Evolutionary conservation across 1,140 invertebrate species (phyloP).

Genomic region (Procambarus clarkii): DNA sequence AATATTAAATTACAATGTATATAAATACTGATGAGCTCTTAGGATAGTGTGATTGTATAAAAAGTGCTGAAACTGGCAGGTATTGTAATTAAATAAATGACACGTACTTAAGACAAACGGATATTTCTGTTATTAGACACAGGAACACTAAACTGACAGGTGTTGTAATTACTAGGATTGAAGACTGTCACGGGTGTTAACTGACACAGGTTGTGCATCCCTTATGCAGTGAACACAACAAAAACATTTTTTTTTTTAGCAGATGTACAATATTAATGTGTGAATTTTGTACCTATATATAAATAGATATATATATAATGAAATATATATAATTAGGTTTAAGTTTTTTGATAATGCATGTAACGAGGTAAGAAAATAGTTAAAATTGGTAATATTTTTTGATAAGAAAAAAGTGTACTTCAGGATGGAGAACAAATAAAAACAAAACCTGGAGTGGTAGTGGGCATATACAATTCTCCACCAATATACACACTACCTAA

Average conservation of each 20-base stretch:
- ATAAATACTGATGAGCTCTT: too few relatives aligned
- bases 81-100: not conserved
- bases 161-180: too few relatives aligned
- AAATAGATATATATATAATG: slow-evolving; percentile 32
- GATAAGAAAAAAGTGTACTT: not conserved
- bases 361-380: slow-evolving; percentile 9
- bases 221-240: not conserved
- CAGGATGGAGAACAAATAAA: not conserved
- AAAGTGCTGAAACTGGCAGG: not conserved
- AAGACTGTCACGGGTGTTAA: not conserved
- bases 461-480: not conserved
- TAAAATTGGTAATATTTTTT: not conserved
- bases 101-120: not conserved
- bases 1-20: too few relatives aligned
- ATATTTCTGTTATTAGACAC: not conserved
- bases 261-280: slow-evolving; percentile 12
- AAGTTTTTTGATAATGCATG: slow-evolving; percentile 41
- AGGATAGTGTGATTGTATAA: not conserved
- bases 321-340: slow-evolving; percentile 42
- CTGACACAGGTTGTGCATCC: not conserved
- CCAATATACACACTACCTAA: too few relatives aligned
- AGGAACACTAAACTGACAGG: too few relatives aligned
- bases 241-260: not conserved
- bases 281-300: slow-evolving; percentile 13
- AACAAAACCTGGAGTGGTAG: not conserved